A percentile compares a stretch with the other conserved stretches of the same genome.
Conservation (phyloP, 2,797 vertebrate species). For the Notamacropus eugenii region DNA sequence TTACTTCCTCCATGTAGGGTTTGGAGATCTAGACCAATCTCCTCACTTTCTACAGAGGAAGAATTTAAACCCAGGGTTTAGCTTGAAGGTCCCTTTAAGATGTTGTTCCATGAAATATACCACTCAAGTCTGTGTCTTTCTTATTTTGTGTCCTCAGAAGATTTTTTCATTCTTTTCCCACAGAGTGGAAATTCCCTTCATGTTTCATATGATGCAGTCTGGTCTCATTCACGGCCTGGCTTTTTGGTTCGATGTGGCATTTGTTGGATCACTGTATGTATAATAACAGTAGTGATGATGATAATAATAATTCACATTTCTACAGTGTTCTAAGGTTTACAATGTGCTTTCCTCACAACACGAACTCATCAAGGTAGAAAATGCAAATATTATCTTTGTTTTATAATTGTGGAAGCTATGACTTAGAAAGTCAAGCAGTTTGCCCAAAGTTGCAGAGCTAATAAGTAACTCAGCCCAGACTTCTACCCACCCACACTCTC, state of each 20-base stretch:
- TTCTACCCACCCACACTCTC: too few relatives aligned
- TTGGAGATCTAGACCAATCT: background rate
- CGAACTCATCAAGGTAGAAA: background rate
- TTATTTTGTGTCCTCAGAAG: constrained; percentile 8
- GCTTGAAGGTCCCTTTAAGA: background rate
- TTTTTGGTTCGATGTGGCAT: constrained; percentile 91
- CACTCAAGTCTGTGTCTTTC: constrained; percentile 3
- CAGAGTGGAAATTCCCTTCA: constrained; percentile 90
- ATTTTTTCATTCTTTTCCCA: constrained; percentile 60
- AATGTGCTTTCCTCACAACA: background rate
- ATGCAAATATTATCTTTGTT: background rate
- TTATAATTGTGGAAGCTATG: background rate
- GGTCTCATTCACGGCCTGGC: constrained; percentile 89
- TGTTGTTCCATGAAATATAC: background rate
- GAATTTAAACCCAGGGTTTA: background rate
- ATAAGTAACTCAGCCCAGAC: background rate
- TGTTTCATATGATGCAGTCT: constrained; percentile 88
- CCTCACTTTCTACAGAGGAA: background rate
- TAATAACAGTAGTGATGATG: background rate
- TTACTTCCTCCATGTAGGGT: background rate
- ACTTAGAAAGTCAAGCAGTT: background rate
- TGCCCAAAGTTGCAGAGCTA: background rate
- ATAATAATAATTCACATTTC: background rate
- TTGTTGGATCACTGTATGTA: constrained; percentile 87
- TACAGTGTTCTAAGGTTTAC: background rate